Evolutionary conservation across 30 jellyfish, hydroid and myxozoan genomes (phyloP), one percentile per base, ranked within the genome.

Genomic region (Rhopilema esculentum): DNA sequence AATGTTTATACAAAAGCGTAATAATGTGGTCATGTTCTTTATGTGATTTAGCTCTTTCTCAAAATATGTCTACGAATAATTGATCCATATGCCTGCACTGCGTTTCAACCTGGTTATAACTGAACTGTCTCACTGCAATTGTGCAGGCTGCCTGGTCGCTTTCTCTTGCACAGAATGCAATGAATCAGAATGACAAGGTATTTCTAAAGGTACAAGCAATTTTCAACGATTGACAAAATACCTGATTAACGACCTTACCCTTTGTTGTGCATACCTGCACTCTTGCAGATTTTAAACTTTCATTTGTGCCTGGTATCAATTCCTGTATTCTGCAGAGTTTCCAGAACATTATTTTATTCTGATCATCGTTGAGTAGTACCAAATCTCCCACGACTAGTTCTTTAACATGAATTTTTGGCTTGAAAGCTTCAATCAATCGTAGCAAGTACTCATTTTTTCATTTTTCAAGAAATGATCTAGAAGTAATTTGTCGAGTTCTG

Each of bases 381-480:
- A 86, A 48, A 33, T 87, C 96, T 52, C 96, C 96, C 67, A 87
- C 87, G 17, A 68, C 80, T 49, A 86, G 96, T 48, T 77, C 86
- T 19, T 77, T 78, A 64, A 57, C 82, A 21, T 67, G 72, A 1
- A 1, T 8, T 22, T 87, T 87, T n/a, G 80, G 84, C 96, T 68
- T 87, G 89, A 65, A 51, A 21, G 80, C 79, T 77, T 75, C 96
- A 86, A 87, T 87, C 16, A 87, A 32, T 33, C 86, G 87, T 2
- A 70, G 80, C 66, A 87, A 69, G 51, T 78, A 76, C 24, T 87
- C 91, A 29, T 87, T 77, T 69, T 68, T 69, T 86, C 89, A 66
- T 32, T 66, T 73, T 87, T 77, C 67, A 86, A 20, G 81, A 87
- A 77, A 16, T 87, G 96, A 18, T 81, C 80, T 67, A 87, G 57